Conservation (phyloP, 2,113 vertebrate species). For the Falcunculus frontatus region DNA sequence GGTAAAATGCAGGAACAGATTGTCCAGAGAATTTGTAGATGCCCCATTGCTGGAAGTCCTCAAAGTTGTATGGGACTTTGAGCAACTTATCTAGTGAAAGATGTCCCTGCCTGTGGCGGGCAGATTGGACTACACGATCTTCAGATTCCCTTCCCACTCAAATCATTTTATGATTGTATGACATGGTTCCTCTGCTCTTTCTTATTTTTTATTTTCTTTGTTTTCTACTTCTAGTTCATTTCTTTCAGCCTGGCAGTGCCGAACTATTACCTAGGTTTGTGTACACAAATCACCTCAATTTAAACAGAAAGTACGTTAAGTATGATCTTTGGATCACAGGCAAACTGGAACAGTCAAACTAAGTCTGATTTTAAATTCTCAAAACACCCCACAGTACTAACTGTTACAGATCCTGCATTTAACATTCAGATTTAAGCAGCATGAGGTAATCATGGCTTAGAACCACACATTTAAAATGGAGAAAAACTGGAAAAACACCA, state of each 20-base stretch:
- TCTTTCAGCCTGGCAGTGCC: neutral
- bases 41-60: neutral
- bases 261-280: neutral
- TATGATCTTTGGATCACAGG: neutral
- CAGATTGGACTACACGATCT: neutral
- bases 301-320: neutral
- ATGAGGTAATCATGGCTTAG: neutral
- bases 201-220: neutral
- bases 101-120: neutral
- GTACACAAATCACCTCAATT: neutral
- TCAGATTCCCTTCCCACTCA: neutral
- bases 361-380: neutral
- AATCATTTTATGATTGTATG: neutral
- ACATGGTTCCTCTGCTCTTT: neutral
- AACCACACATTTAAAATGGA: neutral
- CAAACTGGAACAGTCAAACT: neutral
- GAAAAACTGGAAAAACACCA: neutral
- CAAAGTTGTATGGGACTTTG: neutral
- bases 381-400: neutral
- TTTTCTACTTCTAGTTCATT: neutral
- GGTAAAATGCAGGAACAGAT: neutral
- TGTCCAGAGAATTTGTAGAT: neutral
- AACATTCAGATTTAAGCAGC: constrained; percentile 17
- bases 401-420: constrained; percentile 8
- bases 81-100: neutral